A percentile compares a stretch with the other conserved stretches of the same genome.
These are phyloP conservation scores for Chiroxiphia lanceolata DNA, from an alignment of 2,797 vertebrate species.

Conservation along the genomic window DNA sequence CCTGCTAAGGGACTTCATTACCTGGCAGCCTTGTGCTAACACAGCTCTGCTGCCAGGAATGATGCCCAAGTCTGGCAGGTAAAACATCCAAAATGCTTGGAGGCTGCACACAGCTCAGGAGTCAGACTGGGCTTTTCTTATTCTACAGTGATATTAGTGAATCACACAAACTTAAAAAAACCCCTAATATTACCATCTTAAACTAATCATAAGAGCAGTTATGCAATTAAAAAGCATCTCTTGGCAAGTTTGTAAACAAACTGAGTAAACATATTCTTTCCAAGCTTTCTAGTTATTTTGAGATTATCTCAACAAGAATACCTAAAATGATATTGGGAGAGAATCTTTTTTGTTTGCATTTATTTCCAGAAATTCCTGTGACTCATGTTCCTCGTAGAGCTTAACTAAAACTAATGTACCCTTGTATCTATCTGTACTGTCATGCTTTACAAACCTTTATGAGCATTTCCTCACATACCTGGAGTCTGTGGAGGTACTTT, in stretches of 20 bases:
- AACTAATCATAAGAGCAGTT: neutral
- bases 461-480: slow-evolving; percentile 56
- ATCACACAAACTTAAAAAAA: neutral
- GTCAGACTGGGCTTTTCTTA: neutral
- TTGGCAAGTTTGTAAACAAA: neutral
- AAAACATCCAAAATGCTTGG: neutral
- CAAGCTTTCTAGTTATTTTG: neutral
- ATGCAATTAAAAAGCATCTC: neutral
- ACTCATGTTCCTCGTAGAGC: neutral
- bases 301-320: neutral
- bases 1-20: neutral
- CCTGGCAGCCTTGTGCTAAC: neutral
- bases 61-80: neutral
- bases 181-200: neutral
- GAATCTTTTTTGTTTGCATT: neutral
- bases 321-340: neutral
- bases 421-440: neutral
- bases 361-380: neutral
- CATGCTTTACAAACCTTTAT: neutral
- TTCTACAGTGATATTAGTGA: neutral
- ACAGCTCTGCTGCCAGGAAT: neutral
- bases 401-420: neutral
- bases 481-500: slow-evolving; percentile 61
- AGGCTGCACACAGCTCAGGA: neutral
- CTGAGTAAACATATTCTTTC: neutral